phyloP scores from a whole-genome alignment of 2,113 vertebrate genomes.

The Siphamia tubifer region DNA sequence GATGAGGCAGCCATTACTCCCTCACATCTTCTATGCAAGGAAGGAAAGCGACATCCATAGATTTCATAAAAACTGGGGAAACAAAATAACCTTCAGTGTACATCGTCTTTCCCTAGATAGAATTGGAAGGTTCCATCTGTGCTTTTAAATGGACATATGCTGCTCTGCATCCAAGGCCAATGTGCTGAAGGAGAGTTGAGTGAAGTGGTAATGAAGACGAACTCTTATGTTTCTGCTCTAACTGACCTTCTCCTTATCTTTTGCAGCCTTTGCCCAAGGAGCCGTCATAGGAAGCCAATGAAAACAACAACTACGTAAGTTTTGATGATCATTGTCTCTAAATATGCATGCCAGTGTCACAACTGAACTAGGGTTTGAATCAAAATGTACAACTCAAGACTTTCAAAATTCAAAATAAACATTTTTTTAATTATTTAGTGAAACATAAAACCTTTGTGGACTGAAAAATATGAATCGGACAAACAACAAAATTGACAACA shows the following conservation, averaged over 20 bases:
- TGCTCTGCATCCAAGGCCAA: constrained; percentile 37
- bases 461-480: too few species aligned
- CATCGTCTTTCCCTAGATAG: constrained; percentile 31
- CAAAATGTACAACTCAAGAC: too few species aligned
- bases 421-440: too few species aligned
- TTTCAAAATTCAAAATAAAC: too few species aligned
- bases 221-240: constrained; percentile 12
- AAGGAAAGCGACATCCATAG: constrained; percentile 25
- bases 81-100: constrained; percentile 63
- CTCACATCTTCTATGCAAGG: constrained; percentile 45
- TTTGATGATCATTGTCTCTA: constrained; percentile 1
- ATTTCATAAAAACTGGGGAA: constrained; percentile 50
- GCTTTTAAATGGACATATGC: constrained; percentile 62
- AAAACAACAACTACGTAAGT: constrained; percentile 60
- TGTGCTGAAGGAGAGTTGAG: constrained; percentile 8
- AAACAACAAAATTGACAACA: too few species aligned
- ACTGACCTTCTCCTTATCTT: constrained; percentile 52
- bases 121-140: constrained; percentile 62
- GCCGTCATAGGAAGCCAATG: constrained; percentile 77
- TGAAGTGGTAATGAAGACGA: neutral
- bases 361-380: too few species aligned
- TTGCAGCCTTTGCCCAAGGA: constrained; percentile 83
- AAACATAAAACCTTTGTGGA: too few species aligned
- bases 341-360: too few species aligned
- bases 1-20: constrained; percentile 46